A percentile compares a stretch with the other conserved stretches of the same genome.
These are phyloP conservation scores for Campylorhamphus procurvoides DNA, from an alignment of 2,113 vertebrate species.

Conservation along the genomic window DNA sequence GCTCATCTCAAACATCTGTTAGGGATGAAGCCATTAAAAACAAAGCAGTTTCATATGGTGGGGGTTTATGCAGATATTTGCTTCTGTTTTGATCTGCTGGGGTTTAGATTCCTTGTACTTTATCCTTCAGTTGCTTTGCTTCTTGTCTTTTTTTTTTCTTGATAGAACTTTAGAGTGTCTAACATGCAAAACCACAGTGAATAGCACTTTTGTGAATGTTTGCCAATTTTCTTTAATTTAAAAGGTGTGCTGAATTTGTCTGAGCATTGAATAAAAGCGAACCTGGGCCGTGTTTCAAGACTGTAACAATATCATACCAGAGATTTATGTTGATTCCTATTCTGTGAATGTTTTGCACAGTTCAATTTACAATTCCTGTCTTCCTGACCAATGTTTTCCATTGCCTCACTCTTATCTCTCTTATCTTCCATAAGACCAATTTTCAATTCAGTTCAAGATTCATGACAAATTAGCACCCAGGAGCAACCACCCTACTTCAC, in stretches of 20 bases:
- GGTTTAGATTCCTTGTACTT: neutral
- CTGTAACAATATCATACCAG: neutral
- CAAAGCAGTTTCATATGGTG: neutral
- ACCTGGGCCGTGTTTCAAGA: neutral
- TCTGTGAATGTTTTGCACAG: neutral
- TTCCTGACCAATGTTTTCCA: neutral
- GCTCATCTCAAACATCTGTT: conserved; percentile 37
- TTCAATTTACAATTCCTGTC: neutral
- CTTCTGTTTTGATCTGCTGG: neutral
- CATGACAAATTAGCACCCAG: neutral
- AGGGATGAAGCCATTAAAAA: neutral
- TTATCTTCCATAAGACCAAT: neutral
- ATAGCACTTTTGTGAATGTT: neutral
- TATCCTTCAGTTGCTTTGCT: neutral
- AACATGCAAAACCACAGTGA: neutral
- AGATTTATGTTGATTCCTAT: neutral
- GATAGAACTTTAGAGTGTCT: neutral
- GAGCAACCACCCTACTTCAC: neutral
- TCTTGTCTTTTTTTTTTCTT: neutral
- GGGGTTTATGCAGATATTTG: neutral
- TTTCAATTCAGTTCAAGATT: neutral
- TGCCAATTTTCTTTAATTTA: neutral
- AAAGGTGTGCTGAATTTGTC: neutral
- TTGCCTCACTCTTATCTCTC: neutral
- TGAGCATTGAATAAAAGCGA: neutral